Conservation (phyloP, 2,113 vertebrate genomes). For the Polypterus bichir region DNA sequence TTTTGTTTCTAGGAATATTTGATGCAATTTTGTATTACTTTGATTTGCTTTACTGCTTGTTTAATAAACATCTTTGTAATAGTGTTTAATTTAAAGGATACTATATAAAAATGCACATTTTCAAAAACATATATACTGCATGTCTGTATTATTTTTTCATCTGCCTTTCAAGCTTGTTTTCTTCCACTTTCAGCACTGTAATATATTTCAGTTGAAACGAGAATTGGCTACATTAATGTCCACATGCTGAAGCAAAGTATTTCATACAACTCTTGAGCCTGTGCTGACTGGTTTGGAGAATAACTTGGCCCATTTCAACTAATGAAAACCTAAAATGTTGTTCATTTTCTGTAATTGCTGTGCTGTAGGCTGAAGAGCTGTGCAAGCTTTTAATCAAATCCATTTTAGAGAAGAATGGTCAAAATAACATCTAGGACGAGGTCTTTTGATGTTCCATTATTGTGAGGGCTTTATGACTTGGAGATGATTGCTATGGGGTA, state of each 20-base stretch:
- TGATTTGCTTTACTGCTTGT: too few relatives aligned
- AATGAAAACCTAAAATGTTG: slow-evolving; percentile 56
- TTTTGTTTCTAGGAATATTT: too few relatives aligned
- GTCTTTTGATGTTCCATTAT: slow-evolving; percentile 49
- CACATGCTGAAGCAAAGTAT: not conserved
- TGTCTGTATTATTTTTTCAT: not conserved
- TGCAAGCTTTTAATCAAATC: slow-evolving; percentile 63
- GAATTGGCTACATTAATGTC: not conserved
- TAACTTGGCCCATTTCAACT: slow-evolving; percentile 23
- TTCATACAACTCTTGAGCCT: not conserved
- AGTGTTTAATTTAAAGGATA: too few relatives aligned
- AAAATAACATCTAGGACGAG: slow-evolving; percentile 37
- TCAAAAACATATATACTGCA: not conserved
- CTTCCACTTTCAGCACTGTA: not conserved
- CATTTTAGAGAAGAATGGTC: slow-evolving; percentile 52
- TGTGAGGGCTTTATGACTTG: slow-evolving; percentile 17
- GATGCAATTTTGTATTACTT: too few relatives aligned
- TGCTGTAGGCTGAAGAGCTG: slow-evolving; percentile 51
- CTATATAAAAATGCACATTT: not conserved
- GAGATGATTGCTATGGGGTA: slow-evolving; percentile 1
- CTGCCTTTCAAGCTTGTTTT: not conserved
- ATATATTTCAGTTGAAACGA: not conserved
- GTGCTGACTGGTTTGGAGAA: not conserved
- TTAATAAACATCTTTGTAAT: too few relatives aligned
- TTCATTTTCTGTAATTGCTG: slow-evolving; percentile 66